Evolutionary conservation across 1,140 invertebrate genomes (phyloP).

Genomic region (Leptinotarsa texana): DNA sequence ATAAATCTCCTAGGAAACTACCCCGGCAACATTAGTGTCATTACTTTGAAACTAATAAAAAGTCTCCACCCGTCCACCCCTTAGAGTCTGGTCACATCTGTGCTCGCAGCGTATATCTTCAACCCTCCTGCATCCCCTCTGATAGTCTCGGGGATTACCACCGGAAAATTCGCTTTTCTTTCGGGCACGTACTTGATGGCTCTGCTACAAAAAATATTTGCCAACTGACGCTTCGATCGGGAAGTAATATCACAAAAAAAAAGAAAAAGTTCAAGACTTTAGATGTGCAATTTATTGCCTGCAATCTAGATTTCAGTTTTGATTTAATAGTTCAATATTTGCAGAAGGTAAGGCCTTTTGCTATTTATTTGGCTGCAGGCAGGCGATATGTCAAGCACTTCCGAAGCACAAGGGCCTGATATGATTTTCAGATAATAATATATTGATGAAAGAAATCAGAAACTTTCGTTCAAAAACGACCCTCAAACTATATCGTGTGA

Average conservation of each 20-base stretch:
- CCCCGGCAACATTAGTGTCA: slow-evolving; percentile 26
- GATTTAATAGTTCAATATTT: slow-evolving; percentile 24
- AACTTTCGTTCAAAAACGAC: no score
- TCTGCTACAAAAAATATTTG: slow-evolving; percentile 18
- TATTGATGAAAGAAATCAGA: no score
- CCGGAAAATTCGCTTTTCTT: slow-evolving; percentile 2
- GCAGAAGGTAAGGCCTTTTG: neutral
- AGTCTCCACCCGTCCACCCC: slow-evolving; percentile 10
- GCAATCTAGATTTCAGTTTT: slow-evolving; percentile 21
- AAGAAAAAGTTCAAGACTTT: slow-evolving; percentile 4
- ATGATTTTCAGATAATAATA: slow-evolving; percentile 2
- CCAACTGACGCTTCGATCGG: slow-evolving; percentile 20
- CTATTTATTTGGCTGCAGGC: slow-evolving; percentile 1
- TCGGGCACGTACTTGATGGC: slow-evolving; percentile 22
- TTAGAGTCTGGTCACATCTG: slow-evolving; percentile 17
- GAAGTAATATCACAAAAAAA: slow-evolving; percentile 15
- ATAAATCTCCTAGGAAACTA: slow-evolving; percentile 27
- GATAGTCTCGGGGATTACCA: slow-evolving; percentile 10
- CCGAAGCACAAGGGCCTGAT: neutral
- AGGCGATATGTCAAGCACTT: neutral
- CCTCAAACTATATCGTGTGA: no score
- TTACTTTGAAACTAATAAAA: slow-evolving; percentile 30
- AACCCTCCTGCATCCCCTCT: slow-evolving; percentile 11
- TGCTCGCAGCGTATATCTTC: slow-evolving; percentile 18
- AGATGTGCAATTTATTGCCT: slow-evolving; percentile 21